Evolutionary conservation across 2,113 vertebrate species (phyloP).

Genomic region (Hippocampus guttulatus): DNA sequence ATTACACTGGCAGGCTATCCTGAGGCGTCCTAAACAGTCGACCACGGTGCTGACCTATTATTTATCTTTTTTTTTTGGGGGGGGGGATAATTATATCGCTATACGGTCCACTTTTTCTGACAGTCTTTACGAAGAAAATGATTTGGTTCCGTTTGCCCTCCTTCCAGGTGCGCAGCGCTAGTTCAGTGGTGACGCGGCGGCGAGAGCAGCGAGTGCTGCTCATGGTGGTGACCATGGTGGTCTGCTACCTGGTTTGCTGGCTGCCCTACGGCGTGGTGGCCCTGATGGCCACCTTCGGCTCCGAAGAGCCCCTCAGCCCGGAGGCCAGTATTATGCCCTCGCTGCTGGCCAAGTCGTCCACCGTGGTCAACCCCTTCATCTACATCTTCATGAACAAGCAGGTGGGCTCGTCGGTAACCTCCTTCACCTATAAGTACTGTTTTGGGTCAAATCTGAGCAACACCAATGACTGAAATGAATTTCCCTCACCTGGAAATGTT

Average conservation of each 20-base stretch:
- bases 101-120: too few relatives aligned
- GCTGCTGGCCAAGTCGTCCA: conserved; percentile 76
- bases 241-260: conserved; percentile 78
- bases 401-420: conserved; percentile 52
- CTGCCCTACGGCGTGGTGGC: conserved; percentile 72
- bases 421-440: too few relatives aligned
- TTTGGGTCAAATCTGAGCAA: too few relatives aligned
- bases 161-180: conserved; percentile 48
- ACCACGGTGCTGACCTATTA: too few relatives aligned
- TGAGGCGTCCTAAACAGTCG: neutral
- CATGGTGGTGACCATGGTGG: conserved; percentile 74
- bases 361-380: conserved; percentile 74
- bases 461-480: too few relatives aligned
- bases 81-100: too few relatives aligned
- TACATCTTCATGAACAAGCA: conserved; percentile 79
- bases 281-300: conserved; percentile 70
- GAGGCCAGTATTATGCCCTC: conserved; percentile 71
- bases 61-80: too few relatives aligned
- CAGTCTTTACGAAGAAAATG: too few relatives aligned
- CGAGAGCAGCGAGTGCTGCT: conserved; percentile 67
- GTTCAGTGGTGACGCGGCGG: conserved; percentile 43
- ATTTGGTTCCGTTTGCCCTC: too few relatives aligned
- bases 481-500: too few relatives aligned
- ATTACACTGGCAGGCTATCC: neutral
- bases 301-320: conserved; percentile 60